These are phyloP conservation scores for Hippocampus mohnikei DNA, from an alignment of 2,113 vertebrate species.

Conservation along the genomic window DNA sequence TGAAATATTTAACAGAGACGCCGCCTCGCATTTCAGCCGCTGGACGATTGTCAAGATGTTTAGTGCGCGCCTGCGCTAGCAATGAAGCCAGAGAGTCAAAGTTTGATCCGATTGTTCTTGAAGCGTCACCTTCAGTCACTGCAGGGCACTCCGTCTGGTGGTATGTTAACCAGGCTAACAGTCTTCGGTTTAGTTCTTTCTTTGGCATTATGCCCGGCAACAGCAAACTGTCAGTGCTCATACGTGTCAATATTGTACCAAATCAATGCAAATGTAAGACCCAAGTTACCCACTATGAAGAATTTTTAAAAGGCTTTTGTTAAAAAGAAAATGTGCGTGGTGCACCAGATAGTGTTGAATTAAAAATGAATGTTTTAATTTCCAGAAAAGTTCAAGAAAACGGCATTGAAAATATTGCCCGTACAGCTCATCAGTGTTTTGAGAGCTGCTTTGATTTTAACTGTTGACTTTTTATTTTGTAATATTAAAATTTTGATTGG, in stretches of 20 bases:
- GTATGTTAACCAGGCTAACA: not conserved
- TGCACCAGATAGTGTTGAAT: too few species aligned
- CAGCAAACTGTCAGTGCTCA: not conserved
- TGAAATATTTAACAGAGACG: slow-evolving; percentile 76
- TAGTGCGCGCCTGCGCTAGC: not conserved
- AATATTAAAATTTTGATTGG: too few species aligned
- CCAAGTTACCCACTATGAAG: too few species aligned
- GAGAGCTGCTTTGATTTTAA: too few species aligned
- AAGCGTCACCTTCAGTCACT: not conserved
- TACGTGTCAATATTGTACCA: not conserved
- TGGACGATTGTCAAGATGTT: slow-evolving; percentile 26
- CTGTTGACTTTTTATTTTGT: too few species aligned
- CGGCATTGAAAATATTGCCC: too few species aligned
- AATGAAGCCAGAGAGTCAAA: slow-evolving; percentile 1
- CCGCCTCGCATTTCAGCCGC: slow-evolving; percentile 65
- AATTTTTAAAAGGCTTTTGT: too few species aligned
- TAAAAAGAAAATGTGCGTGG: too few species aligned
- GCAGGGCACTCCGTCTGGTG: not conserved
- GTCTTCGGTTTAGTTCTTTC: not conserved
- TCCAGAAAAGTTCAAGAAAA: too few species aligned
- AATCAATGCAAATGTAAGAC: too few species aligned
- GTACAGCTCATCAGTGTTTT: too few species aligned
- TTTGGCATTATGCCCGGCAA: not conserved
- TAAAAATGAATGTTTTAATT: too few species aligned
- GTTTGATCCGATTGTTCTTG: not conserved